Conservation (phyloP, 2,113 vertebrate species). For the Lichenostomus cassidix region DNA sequence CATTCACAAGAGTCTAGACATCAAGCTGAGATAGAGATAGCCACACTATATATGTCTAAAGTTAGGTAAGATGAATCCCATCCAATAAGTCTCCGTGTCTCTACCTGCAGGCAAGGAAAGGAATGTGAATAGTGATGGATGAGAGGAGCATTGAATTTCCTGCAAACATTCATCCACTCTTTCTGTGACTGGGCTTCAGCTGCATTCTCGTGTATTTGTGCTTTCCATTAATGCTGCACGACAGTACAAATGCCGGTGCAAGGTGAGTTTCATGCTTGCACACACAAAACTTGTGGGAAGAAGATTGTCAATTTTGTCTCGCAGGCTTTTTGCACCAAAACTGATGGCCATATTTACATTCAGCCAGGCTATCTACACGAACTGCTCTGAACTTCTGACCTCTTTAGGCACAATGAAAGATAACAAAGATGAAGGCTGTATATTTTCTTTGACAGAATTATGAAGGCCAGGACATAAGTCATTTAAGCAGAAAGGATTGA, state of each 20-base stretch:
- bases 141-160: constrained; percentile 56
- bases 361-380: constrained; percentile 27
- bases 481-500: constrained; percentile 50
- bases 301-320: constrained; percentile 42
- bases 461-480: constrained; percentile 63
- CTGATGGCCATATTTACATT: constrained; percentile 58
- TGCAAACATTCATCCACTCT: constrained; percentile 22
- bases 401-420: constrained; percentile 68
- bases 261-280: constrained; percentile 43
- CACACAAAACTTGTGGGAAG: constrained; percentile 51
- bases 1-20: constrained; percentile 46
- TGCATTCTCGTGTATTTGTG: background rate
- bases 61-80: constrained; percentile 61
- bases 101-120: constrained; percentile 53
- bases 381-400: constrained; percentile 65
- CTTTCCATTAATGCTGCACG: background rate
- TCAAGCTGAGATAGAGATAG: constrained; percentile 44
- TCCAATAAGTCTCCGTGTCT: constrained; percentile 42
- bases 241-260: background rate
- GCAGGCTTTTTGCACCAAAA: constrained; percentile 32
- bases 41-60: constrained; percentile 48
- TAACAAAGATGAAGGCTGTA: constrained; percentile 67
- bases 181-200: background rate
- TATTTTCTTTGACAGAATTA: constrained; percentile 64
- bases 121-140: constrained; percentile 64